Base-by-base conservation (phyloP, 2,113 vertebrate species). In the Hypomesus transpacificus region DNA sequence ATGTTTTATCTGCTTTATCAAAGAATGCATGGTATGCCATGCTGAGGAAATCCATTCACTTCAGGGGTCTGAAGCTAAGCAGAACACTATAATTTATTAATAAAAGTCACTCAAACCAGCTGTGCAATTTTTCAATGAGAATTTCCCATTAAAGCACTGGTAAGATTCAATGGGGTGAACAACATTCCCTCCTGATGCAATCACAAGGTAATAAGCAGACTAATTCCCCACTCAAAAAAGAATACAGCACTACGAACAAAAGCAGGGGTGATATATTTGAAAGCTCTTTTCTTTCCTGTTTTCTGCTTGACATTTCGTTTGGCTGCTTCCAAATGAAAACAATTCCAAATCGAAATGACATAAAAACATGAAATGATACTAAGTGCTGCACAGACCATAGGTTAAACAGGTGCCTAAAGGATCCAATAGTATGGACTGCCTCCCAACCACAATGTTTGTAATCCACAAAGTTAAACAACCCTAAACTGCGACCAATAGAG, bases 181-280 rank as follows among this genome's bases (percentile, higher is more conserved):
- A 80, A 51, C 51, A 66, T 6, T 7, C 20, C 26, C 64, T 68
- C 70, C 68, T 76, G 73, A 80, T 78, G 79, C 61, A 83, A 83
- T 68, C 65, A 77, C 54, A 51, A 74, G 71, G 71, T 85, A 78
- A 84, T 68, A 67, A n/a, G 57, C 8, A 9, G 18, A 66, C 51
- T 63, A 51, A 66, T 76, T 69, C 22, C 17, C 66, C 51, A 67
- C 9, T 51, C 66, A 67, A 67, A 67, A 53, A 65, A 21, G 46
- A 20, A 21, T 6, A 20, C n/a, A 1, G 4, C 34, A 20, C n/a
- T 6, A 18, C 14, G 17, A 16, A 56, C n/a, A 56, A 24, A 13
- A 17, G 31, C 6, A 6, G 31, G 28, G 31, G 7, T 63, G 28
- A 7, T 31, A 28, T n/a, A n/a, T 18, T 39, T 63, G 28, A 6